Evolutionary conservation across 2,113 vertebrate species (phyloP), one percentile per base, ranked within the genome.

Genomic region (Cromileptes altivelis): DNA sequence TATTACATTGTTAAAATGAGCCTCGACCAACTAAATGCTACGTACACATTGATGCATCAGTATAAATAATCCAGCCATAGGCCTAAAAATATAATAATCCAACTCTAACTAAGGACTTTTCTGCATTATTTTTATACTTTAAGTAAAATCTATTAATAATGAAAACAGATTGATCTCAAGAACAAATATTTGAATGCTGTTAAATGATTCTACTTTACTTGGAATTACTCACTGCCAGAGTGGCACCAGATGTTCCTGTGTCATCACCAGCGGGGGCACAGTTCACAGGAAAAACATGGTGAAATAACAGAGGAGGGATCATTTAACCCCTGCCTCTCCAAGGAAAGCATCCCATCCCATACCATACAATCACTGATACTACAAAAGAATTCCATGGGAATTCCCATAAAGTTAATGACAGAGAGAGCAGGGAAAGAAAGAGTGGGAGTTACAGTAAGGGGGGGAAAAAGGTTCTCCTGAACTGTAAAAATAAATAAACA

Each of bases 401-500:
- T 91, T 94, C 93, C 94, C 90, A 78, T 86, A 81, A 81, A 87
- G 69, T 80, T 91, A 91, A 93, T 91, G 75, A 92, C 55, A 89
- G 78, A 87, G 75, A 74, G 55, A 55, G 74, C 42, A 2, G 55
- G 13, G 47, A 17, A 10, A 42, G 14, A 68, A 6, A 56, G 47
- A 68, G 25, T 6, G 18, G 52, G 65, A 77, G 33, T 78, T 75
- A 78, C 23, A 84, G 45, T 42, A 70, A 13, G 40, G 37, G 40
- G 37, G 18, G 2, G 33, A 83, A 78, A 69, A 77, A 9, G 84
- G 61, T 68, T 86, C 87, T 88, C 94, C 90, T 92, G 92, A 93
- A 89, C 91, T 80, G 78, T 88, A 78, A 93, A 94, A 94, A 95
- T 93, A 95, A 95, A 95, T 93, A 95, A 95, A 95, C 94, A 91